phyloP scores from a whole-genome alignment of 2,888 invertebrate species.

The Poecilobothrus nobilitatus region DNA sequence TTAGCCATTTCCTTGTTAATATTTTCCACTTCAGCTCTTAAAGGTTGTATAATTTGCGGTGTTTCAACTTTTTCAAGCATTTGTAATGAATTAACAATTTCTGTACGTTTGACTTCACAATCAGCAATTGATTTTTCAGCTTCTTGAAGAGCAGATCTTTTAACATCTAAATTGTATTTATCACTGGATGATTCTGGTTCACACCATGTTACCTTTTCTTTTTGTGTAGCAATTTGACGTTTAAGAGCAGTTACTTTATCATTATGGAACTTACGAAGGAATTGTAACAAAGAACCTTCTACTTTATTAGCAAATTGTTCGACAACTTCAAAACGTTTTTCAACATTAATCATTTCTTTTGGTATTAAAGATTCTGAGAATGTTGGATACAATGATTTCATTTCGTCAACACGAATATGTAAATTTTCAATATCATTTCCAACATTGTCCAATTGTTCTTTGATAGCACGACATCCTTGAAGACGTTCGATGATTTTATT shows the following conservation, averaged over 20 bases:
- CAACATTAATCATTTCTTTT: constrained; percentile 74
- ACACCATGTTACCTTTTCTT: constrained; percentile 88
- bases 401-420: constrained; percentile 58
- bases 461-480: constrained; percentile 63
- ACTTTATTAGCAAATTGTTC: constrained; percentile 72
- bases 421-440: constrained; percentile 61
- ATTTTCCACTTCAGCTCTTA: constrained; percentile 61
- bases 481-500: constrained; percentile 71
- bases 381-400: constrained; percentile 66
- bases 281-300: constrained; percentile 65
- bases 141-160: constrained; percentile 69
- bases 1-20: constrained; percentile 63
- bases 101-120: constrained; percentile 56
- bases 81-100: constrained; percentile 62
- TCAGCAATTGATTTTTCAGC: constrained; percentile 65
- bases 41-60: constrained; percentile 57
- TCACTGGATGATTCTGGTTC: constrained; percentile 81
- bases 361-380: constrained; percentile 68
- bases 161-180: constrained; percentile 85
- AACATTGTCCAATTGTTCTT: constrained; percentile 60
- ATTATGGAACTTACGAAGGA: constrained; percentile 77
- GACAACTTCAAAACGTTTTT: constrained; percentile 74
- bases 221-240: constrained; percentile 68
- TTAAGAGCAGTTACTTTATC: constrained; percentile 76
- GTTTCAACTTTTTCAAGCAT: constrained; percentile 66